phyloP scores from a whole-genome alignment of 1,140 invertebrate species.

The Zophobas atratus region DNA sequence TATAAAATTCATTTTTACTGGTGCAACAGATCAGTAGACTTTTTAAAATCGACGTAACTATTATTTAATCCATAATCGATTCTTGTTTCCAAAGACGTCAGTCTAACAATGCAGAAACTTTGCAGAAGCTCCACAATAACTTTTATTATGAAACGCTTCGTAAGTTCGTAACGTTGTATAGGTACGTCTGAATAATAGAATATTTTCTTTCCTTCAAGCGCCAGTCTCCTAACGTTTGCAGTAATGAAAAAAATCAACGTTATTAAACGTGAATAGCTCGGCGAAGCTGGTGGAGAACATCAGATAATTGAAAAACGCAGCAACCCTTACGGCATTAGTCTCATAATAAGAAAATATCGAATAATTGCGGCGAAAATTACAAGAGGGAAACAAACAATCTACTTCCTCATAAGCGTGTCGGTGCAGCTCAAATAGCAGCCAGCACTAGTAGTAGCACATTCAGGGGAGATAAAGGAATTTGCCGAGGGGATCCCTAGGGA shows the following conservation, averaged over 20 bases:
- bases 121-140: too few species aligned
- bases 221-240: background rate
- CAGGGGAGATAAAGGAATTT: constrained; percentile 56
- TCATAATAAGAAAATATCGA: constrained; percentile 42
- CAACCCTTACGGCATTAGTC: constrained; percentile 33
- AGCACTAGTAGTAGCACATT: constrained; percentile 24
- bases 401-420: constrained; percentile 41
- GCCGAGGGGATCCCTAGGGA: constrained; percentile 54
- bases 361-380: constrained; percentile 43
- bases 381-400: constrained; percentile 43
- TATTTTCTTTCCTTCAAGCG: too few species aligned
- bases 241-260: constrained; percentile 24
- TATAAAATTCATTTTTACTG: too few species aligned
- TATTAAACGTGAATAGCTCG: constrained; percentile 22
- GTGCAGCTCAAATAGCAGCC: constrained; percentile 14
- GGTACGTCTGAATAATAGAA: too few species aligned
- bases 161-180: too few species aligned
- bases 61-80: too few species aligned
- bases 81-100: too few species aligned
- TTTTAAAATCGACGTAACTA: too few species aligned
- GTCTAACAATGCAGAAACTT: too few species aligned
- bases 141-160: too few species aligned
- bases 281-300: constrained; percentile 2
- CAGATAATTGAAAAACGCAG: constrained; percentile 39
- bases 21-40: too few species aligned